Conservation (phyloP, 2,113 vertebrate genomes). For the Nipponia nippon region DNA sequence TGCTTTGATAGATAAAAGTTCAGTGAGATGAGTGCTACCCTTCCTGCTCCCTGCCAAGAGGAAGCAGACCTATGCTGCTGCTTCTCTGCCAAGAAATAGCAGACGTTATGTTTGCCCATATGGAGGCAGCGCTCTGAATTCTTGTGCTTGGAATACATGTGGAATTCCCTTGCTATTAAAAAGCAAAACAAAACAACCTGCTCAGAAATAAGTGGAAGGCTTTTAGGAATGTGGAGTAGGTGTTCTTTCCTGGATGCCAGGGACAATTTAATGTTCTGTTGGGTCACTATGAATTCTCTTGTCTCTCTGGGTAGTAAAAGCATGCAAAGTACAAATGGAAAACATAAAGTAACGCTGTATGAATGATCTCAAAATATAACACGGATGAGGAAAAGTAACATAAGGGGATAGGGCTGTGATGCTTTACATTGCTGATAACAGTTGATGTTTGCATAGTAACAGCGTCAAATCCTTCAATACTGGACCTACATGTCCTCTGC, state of each 20-base stretch:
- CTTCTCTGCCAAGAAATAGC: slow-evolving; percentile 33
- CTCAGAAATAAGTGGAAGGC: not conserved
- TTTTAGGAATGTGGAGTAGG: not conserved
- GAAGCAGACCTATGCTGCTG: slow-evolving; percentile 21
- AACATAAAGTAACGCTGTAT: not conserved
- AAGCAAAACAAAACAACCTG: slow-evolving; percentile 3
- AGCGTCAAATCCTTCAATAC: not conserved
- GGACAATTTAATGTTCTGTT: not conserved
- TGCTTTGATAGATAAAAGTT: not conserved
- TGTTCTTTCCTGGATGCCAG: not conserved
- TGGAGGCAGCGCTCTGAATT: not conserved
- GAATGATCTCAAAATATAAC: not conserved
- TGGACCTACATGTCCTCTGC: not conserved
- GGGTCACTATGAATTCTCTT: not conserved
- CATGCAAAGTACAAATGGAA: not conserved
- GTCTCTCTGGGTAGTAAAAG: not conserved
- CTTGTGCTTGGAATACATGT: not conserved
- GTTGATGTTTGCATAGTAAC: not conserved
- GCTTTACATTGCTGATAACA: not conserved
- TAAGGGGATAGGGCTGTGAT: not conserved
- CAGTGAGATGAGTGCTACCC: slow-evolving; percentile 1
- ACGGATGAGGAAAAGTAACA: not conserved
- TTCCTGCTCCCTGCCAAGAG: slow-evolving; percentile 1
- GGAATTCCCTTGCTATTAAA: slow-evolving; percentile 42
- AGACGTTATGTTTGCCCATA: not conserved